These are phyloP conservation scores for Cephonodes hylas DNA, from an alignment of 2,888 invertebrate species.

Conservation along the genomic window DNA sequence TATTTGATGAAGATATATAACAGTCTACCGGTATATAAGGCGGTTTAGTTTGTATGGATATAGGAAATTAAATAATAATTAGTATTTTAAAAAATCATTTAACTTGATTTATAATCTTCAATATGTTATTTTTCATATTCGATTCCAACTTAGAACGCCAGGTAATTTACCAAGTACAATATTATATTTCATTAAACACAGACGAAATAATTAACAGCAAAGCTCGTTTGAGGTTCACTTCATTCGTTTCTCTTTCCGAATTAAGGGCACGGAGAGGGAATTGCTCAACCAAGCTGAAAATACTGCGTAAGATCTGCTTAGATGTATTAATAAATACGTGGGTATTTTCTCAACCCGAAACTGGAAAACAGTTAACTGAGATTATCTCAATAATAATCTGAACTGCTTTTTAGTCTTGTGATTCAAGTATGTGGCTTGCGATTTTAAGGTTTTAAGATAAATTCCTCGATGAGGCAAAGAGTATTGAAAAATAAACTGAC, in stretches of 20 bases:
- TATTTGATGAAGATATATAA: too few species aligned
- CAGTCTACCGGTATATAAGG: too few species aligned
- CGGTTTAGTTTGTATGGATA: too few species aligned
- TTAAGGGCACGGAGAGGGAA: background rate
- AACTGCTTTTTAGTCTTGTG: background rate
- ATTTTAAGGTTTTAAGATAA: too few species aligned
- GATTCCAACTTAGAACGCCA: background rate
- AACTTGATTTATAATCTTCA: background rate
- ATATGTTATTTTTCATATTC: too few species aligned
- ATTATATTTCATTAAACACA: background rate
- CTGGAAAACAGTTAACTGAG: background rate
- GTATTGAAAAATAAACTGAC: too few species aligned
- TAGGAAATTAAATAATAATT: too few species aligned
- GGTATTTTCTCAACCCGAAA: background rate
- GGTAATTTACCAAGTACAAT: background rate
- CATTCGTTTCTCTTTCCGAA: constrained; percentile 1
- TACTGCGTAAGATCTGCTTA: background rate
- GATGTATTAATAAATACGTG: background rate
- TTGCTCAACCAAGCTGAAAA: constrained; percentile 2
- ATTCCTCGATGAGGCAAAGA: too few species aligned
- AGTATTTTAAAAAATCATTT: too few species aligned
- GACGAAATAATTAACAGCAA: background rate
- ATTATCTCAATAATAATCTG: background rate
- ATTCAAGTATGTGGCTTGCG: too few species aligned
- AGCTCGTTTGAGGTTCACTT: constrained; percentile 1